These are phyloP conservation scores for Pelobates fuscus DNA, from an alignment of 2,113 vertebrate genomes.

Conservation along the genomic window DNA sequence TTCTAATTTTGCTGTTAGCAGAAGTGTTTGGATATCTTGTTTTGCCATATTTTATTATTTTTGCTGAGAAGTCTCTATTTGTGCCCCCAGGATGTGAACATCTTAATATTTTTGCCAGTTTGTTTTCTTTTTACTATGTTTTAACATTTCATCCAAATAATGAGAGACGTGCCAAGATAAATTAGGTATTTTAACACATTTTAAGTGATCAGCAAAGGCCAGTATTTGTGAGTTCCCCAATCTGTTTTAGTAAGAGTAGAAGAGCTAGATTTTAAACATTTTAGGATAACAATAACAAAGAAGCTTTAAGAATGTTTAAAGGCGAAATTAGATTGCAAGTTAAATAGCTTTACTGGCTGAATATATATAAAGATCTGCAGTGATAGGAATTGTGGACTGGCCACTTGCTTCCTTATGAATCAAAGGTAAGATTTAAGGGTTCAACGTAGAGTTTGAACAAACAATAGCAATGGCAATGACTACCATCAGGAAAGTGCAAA, in stretches of 20 bases:
- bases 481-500: too few relatives aligned
- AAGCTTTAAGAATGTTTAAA: too few relatives aligned
- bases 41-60: neutral
- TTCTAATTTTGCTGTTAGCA: neutral
- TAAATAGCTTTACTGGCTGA: too few relatives aligned
- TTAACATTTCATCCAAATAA: slow-evolving; percentile 8
- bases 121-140: slow-evolving; percentile 2
- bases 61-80: slow-evolving; percentile 26
- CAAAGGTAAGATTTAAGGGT: too few relatives aligned
- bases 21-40: neutral
- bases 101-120: slow-evolving; percentile 19
- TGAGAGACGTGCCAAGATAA: neutral
- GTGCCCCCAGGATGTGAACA: slow-evolving; percentile 12
- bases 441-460: too few relatives aligned
- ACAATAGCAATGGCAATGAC: too few relatives aligned
- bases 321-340: too few relatives aligned
- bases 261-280: too few relatives aligned
- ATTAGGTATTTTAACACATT: slow-evolving; percentile 16
- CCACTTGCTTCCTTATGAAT: too few relatives aligned
- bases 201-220: neutral
- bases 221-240: neutral
- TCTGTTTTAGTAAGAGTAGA: neutral
- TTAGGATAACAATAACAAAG: too few relatives aligned
- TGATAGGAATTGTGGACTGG: too few relatives aligned
- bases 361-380: too few relatives aligned